These are phyloP conservation scores for Brachionus asplanchnoidis DNA, from an alignment of 1,140 invertebrate species.

Conservation along the genomic window DNA sequence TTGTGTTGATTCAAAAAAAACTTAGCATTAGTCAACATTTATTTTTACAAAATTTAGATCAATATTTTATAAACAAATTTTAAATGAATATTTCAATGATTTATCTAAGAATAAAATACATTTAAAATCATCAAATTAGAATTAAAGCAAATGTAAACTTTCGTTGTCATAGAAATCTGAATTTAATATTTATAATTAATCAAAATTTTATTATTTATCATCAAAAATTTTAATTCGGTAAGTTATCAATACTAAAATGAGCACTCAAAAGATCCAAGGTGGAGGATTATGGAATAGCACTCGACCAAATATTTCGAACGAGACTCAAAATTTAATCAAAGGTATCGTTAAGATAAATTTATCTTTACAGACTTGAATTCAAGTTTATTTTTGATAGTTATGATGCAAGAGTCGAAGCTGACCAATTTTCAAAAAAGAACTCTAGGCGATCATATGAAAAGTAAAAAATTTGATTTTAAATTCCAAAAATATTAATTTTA, in stretches of 20 bases:
- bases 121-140: background rate
- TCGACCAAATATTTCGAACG: background rate
- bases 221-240: background rate
- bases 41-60: too few species aligned
- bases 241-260: background rate
- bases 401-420: slow-evolving; percentile 38
- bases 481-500: background rate
- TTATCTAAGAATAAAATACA: too few species aligned
- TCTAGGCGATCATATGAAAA: background rate
- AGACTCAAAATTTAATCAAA: slow-evolving; percentile 34
- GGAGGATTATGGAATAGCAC: slow-evolving; percentile 33
- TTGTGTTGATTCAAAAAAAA: too few species aligned
- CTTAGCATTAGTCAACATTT: too few species aligned
- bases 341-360: background rate
- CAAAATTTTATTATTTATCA: background rate
- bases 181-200: background rate
- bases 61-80: too few species aligned
- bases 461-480: background rate
- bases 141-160: background rate
- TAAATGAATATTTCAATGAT: too few species aligned
- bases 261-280: background rate
- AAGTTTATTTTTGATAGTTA: background rate
- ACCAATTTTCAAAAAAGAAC: slow-evolving; percentile 38
- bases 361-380: background rate
- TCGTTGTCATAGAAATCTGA: background rate